Percentiles rank a stretch among this genome's conserved stretches.
These are phyloP conservation scores for Lophotis ruficrista DNA, from an alignment of 2,113 vertebrate genomes.

Conservation along the genomic window DNA sequence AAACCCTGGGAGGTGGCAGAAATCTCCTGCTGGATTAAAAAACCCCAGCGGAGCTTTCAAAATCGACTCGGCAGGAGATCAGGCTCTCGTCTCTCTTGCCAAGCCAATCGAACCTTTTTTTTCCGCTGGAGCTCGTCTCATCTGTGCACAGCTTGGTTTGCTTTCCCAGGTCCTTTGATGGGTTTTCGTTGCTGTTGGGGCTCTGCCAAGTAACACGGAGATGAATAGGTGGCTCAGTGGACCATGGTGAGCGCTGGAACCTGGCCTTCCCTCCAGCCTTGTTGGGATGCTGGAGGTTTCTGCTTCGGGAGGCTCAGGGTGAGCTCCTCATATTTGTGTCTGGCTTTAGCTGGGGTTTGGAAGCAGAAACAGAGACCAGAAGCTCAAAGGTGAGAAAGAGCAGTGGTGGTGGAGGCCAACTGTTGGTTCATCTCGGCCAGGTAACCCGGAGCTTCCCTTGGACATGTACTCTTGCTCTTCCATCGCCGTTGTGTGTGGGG, in stretches of 20 bases:
- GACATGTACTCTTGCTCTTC: not conserved
- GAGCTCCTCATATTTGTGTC: not conserved
- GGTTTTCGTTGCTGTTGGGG: not conserved
- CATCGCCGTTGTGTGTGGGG: accelerated
- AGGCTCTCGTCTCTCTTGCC: constrained; percentile 1
- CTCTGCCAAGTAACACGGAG: not conserved
- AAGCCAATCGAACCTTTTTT: not conserved
- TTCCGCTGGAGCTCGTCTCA: not conserved
- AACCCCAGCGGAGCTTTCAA: constrained; percentile 16
- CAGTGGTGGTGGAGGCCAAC: not conserved
- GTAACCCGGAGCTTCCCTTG: not conserved
- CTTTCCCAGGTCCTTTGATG: constrained; percentile 43
- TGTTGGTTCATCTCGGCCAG: not conserved
- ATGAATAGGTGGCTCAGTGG: constrained; percentile 49
- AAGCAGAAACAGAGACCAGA: not conserved
- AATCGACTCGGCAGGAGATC: not conserved
- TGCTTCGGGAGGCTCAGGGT: not conserved
- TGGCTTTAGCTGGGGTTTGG: not conserved
- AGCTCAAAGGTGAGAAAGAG: not conserved
- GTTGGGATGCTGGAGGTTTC: not conserved
- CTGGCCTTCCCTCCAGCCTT: not conserved
- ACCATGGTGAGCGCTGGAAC: not conserved
- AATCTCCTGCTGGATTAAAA: constrained; percentile 51
- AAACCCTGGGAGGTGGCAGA: not conserved
- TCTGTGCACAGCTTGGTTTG: not conserved